These are phyloP conservation scores for Stegodyphus dumicola DNA, from an alignment of 1,140 invertebrate species.

Conservation along the genomic window DNA sequence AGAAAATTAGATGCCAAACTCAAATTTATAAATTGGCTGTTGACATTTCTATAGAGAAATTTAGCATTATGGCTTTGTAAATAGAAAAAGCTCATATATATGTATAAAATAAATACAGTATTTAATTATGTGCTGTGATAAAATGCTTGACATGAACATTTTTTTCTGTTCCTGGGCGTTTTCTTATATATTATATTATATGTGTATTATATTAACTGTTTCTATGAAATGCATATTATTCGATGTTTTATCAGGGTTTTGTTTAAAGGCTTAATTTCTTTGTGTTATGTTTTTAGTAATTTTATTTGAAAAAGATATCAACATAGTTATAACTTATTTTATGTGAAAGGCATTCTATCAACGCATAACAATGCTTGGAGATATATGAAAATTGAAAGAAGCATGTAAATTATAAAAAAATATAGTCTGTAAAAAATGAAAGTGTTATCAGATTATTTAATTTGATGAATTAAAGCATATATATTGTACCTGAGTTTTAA, in stretches of 20 bases:
- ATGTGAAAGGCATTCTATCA: conserved; percentile 11
- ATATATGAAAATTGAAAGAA: background rate
- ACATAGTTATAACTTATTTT: conserved; percentile 1
- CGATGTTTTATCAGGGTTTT: conserved; percentile 34
- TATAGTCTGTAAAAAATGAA: background rate
- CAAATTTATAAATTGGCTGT: conserved; percentile 52
- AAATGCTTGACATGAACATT: conserved; percentile 31
- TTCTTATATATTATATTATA: conserved; percentile 31
- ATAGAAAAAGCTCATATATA: conserved; percentile 28
- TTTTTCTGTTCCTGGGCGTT: conserved; percentile 43
- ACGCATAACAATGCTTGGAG: background rate
- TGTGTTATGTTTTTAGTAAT: conserved; percentile 47
- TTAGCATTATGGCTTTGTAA: conserved; percentile 35
- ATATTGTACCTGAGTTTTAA: conserved; percentile 38
- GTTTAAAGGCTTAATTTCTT: conserved; percentile 49
- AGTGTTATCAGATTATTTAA: conserved; percentile 30
- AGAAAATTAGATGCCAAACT: conserved; percentile 38
- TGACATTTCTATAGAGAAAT: conserved; percentile 37
- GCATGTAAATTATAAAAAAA: background rate
- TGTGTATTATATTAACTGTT: conserved; percentile 30
- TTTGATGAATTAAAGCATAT: conserved; percentile 18
- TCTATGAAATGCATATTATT: conserved; percentile 1
- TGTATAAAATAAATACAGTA: conserved; percentile 41
- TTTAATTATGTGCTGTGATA: conserved; percentile 59
- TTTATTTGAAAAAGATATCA: conserved; percentile 20